These are phyloP conservation scores for Porites evermanni DNA, from an alignment of 92 coral and sea anemone genomes.

Conservation along the genomic window DNA sequence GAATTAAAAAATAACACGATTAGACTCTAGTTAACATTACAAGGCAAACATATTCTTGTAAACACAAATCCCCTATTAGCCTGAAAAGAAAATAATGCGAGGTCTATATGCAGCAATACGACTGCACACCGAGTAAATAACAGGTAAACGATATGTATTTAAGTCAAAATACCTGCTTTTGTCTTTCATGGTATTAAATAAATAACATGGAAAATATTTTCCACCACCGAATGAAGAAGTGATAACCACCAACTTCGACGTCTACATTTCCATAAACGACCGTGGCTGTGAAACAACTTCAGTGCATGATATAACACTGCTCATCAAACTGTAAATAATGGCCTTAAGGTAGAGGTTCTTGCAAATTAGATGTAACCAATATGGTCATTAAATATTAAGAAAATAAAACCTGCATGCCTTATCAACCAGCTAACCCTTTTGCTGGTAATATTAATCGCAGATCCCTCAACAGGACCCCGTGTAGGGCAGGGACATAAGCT, in stretches of 20 bases:
- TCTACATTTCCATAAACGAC: neutral
- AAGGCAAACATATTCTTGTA: neutral
- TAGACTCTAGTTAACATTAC: neutral
- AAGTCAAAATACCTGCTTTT: constrained; percentile 25
- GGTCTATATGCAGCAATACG: neutral
- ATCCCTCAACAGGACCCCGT: neutral
- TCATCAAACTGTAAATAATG: constrained; percentile 7
- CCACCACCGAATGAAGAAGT: neutral
- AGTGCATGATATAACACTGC: constrained; percentile 17
- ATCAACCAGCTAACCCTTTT: neutral
- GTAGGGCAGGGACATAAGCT: neutral
- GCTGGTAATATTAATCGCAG: constrained; percentile 1
- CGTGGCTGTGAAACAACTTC: neutral
- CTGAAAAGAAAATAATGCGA: neutral
- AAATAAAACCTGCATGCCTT: constrained; percentile 27
- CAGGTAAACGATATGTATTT: constrained; percentile 17
- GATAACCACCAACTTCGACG: neutral
- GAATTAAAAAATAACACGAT: neutral
- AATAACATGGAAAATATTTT: constrained; percentile 27
- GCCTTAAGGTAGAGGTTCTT: constrained; percentile 24
- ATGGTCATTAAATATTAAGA: constrained; percentile 48
- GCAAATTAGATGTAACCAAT: constrained; percentile 48
- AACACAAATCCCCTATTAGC: neutral
- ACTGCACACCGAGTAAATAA: constrained; percentile 2
- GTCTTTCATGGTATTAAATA: constrained; percentile 22